phyloP scores from a whole-genome alignment of 2,113 vertebrate genomes.

The Chauna torquata region DNA sequence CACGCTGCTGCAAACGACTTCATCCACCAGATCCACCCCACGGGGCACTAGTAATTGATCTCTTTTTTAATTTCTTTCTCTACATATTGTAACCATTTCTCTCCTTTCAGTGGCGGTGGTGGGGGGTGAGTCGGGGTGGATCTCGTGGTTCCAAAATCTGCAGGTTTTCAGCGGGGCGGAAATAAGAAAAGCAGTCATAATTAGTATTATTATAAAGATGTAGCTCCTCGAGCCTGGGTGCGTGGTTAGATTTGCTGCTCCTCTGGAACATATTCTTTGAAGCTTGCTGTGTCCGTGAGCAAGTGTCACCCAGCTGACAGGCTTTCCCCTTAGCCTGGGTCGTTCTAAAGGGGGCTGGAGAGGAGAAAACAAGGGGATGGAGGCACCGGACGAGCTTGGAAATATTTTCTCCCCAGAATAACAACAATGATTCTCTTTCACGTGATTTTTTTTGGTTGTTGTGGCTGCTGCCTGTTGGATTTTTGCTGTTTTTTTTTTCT shows the following conservation, averaged over 20 bases:
- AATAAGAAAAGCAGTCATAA: not conserved
- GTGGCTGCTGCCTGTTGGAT: not conserved
- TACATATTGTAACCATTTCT: not conserved
- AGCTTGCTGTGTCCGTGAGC: not conserved
- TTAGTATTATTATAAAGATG: not conserved
- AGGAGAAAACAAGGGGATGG: not conserved
- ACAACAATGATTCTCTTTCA: not conserved
- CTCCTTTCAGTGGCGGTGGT: not conserved
- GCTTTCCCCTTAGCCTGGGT: not conserved
- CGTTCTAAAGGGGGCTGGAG: constrained; percentile 4
- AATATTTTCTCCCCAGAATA: not conserved
- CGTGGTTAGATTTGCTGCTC: not conserved
- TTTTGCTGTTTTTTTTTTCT: too few species aligned
- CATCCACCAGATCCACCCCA: constrained; percentile 53
- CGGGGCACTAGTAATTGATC: constrained; percentile 28
- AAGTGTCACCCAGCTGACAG: constrained; percentile 60
- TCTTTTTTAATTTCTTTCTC: constrained; percentile 8
- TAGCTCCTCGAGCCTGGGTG: not conserved
- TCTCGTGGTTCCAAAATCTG: not conserved
- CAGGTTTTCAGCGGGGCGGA: not conserved
- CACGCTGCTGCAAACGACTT: constrained; percentile 18
- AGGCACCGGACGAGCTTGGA: not conserved
- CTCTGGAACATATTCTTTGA: constrained; percentile 10
- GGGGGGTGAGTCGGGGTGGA: not conserved
- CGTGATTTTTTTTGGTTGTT: not conserved